Percentiles rank a stretch among this genome's conserved stretches.
phyloP scores from a whole-genome alignment of 1,140 invertebrate genomes.

The Temnothorax curvispinosus region DNA sequence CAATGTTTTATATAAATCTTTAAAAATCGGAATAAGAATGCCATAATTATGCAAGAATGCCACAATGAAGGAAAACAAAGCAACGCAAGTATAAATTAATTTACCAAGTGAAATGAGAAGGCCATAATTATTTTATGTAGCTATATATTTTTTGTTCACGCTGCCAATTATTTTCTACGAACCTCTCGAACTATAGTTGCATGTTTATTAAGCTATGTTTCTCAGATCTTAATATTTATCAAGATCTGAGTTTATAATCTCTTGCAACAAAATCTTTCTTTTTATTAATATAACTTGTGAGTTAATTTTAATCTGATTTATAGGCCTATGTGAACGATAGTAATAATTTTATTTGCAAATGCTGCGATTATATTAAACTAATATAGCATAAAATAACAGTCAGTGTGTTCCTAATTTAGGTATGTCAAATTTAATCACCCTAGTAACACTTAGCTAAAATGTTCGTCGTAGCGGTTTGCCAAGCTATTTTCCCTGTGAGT shows the following conservation, averaged over 20 bases:
- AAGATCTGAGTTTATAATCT: background rate
- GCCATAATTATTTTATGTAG: background rate
- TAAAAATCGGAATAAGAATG: background rate
- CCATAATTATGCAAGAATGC: background rate
- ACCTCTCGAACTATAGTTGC: constrained; percentile 4
- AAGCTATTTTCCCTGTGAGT: background rate
- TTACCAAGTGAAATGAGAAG: background rate
- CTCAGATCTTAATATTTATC: background rate
- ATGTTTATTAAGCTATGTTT: constrained; percentile 20
- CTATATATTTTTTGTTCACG: background rate
- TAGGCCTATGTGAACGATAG: background rate
- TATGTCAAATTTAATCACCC: background rate
- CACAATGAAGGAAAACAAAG: background rate
- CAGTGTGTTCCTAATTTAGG: background rate
- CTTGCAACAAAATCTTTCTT: background rate
- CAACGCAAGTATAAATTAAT: background rate
- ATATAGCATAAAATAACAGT: background rate
- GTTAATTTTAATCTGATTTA: background rate
- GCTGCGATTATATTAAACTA: background rate
- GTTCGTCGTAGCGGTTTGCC: background rate
- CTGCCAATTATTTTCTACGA: background rate
- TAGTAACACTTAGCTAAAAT: constrained; percentile 13
- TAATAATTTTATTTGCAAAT: background rate
- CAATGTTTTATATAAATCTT: background rate
- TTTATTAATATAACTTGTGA: background rate